Evolutionary conservation across 2,797 vertebrate genomes (phyloP).

Genomic region (Enteromius mattozi): DNA sequence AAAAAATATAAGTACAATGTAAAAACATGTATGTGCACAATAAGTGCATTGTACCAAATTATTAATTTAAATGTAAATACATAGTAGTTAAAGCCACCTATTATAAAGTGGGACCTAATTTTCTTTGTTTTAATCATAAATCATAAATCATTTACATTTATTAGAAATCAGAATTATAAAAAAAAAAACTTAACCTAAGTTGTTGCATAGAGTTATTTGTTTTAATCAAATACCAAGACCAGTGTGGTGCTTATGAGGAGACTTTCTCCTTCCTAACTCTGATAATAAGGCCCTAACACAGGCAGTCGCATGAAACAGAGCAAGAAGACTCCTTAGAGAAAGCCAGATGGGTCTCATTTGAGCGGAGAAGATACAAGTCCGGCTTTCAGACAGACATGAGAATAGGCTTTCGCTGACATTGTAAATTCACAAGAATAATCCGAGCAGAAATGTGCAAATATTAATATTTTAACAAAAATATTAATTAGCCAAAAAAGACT

Average conservation of each 20-base stretch:
- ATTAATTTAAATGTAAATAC: no score
- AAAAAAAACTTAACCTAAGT: no score
- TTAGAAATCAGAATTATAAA: no score
- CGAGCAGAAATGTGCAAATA: slow-evolving; percentile 10
- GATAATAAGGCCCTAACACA: background rate
- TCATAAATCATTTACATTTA: no score
- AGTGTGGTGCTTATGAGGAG: background rate
- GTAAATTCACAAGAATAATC: background rate
- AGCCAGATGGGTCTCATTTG: background rate
- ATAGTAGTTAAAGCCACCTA: no score
- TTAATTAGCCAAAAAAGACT: background rate
- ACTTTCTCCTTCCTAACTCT: background rate
- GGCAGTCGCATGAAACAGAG: slow-evolving; percentile 9
- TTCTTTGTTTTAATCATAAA: no score
- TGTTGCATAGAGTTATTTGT: no score
- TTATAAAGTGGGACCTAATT: no score
- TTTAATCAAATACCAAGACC: background rate
- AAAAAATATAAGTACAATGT: no score
- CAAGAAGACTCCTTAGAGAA: slow-evolving; percentile 23
- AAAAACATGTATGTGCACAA: no score
- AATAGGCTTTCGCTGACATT: background rate
- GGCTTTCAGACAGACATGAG: background rate
- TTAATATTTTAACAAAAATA: background rate
- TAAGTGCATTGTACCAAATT: no score
- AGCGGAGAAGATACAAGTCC: background rate